Conservation (phyloP, 2,113 vertebrate species). For the Ctenodactylus gundi region DNA sequence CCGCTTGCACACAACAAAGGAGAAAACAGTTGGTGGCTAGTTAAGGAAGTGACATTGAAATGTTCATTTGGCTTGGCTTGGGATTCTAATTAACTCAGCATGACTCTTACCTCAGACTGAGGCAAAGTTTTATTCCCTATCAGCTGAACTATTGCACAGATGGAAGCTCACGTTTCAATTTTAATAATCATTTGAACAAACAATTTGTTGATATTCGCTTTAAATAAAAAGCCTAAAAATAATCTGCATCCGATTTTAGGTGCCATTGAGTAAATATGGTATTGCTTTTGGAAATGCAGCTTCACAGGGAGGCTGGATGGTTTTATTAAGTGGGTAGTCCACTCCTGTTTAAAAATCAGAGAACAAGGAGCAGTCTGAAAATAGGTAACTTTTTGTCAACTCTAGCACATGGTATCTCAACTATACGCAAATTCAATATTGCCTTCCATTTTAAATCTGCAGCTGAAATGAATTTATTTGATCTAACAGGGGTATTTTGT, state of each 20-base stretch:
- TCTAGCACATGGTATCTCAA: slow-evolving; percentile 36
- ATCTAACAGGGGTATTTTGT: slow-evolving; percentile 58
- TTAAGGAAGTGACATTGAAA: slow-evolving; percentile 55
- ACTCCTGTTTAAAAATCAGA: slow-evolving; percentile 34
- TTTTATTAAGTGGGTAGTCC: slow-evolving; percentile 31
- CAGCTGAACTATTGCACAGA: slow-evolving; percentile 67
- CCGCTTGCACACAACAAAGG: slow-evolving; percentile 48
- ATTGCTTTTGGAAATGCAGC: slow-evolving; percentile 24
- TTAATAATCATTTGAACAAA: slow-evolving; percentile 70
- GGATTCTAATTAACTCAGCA: slow-evolving; percentile 67
- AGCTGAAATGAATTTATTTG: slow-evolving; percentile 52
- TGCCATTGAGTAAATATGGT: slow-evolving; percentile 28
- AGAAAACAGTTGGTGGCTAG: slow-evolving; percentile 43
- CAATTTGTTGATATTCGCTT: slow-evolving; percentile 52
- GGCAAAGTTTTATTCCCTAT: slow-evolving; percentile 60
- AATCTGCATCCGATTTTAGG: slow-evolving; percentile 41
- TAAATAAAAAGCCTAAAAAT: slow-evolving; percentile 59
- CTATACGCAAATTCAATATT: slow-evolving; percentile 23
- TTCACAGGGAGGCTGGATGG: background rate
- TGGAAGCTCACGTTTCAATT: slow-evolving; percentile 57
- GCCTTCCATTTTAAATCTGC: slow-evolving; percentile 49
- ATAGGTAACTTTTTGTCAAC: slow-evolving; percentile 4
- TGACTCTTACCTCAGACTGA: slow-evolving; percentile 69
- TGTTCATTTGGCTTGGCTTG: slow-evolving; percentile 51
- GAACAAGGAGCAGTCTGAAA: slow-evolving; percentile 19